Percentiles rank a stretch among this genome's conserved stretches.
Conservation (phyloP, 2,888 invertebrate species). For the Margaritifera margaritifera region DNA sequence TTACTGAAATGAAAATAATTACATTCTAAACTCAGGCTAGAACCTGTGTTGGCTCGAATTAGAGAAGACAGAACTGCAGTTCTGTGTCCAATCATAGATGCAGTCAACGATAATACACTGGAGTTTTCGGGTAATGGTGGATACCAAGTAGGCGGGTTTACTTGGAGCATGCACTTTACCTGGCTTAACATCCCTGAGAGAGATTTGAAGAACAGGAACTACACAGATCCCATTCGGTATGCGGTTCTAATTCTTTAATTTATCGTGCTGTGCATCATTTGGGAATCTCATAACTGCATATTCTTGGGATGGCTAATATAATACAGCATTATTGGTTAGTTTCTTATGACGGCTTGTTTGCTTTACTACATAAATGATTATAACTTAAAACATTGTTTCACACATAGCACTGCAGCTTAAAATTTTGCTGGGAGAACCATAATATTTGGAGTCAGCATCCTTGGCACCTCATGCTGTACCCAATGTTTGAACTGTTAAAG, state of each 20-base stretch:
- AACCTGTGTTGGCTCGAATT: constrained; percentile 89
- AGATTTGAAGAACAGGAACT: constrained; percentile 42
- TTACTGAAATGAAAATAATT: neutral
- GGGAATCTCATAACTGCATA: no score
- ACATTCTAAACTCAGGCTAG: constrained; percentile 76
- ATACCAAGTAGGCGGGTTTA: constrained; percentile 71
- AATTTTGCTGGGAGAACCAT: no score
- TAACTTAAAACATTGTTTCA: no score
- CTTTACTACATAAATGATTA: no score
- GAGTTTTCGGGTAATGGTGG: constrained; percentile 57
- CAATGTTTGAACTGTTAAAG: no score
- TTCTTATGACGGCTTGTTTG: no score
- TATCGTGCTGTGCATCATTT: neutral
- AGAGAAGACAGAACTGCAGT: constrained; percentile 85
- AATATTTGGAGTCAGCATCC: no score
- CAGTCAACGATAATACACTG: constrained; percentile 86
- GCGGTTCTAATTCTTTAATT: neutral
- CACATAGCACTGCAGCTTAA: no score
- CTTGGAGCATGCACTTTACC: constrained; percentile 86
- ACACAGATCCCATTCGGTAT: constrained; percentile 65
- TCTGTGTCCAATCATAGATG: constrained; percentile 94
- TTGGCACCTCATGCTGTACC: no score
- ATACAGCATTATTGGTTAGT: no score
- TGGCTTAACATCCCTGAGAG: constrained; percentile 77
- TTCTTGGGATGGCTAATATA: no score